Conservation (phyloP, 2,797 vertebrate genomes). For the Rousettus madagascariensis region DNA sequence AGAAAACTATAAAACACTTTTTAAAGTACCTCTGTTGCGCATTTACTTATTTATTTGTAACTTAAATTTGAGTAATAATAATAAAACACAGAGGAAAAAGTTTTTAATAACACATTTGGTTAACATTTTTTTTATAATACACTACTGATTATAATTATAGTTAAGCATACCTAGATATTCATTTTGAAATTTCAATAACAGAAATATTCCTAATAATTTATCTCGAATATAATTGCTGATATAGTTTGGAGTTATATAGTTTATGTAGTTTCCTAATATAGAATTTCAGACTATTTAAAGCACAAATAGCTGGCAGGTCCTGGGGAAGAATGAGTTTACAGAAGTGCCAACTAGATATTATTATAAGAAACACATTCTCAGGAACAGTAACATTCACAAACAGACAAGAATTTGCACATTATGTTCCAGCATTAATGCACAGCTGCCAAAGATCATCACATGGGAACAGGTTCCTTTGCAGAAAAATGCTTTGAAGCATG, state of each 20-base stretch:
- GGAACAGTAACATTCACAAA: not conserved
- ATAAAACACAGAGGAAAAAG: not conserved
- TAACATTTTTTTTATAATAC: not conserved
- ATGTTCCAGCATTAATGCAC: not conserved
- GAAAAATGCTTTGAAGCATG: constrained; percentile 31
- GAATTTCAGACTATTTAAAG: constrained; percentile 31
- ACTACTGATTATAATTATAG: not conserved
- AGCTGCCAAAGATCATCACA: constrained; percentile 23
- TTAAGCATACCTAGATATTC: not conserved
- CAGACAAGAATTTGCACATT: not conserved
- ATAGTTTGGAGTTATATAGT: not conserved
- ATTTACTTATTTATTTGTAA: not conserved
- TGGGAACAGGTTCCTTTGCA: not conserved
- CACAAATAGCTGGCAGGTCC: not conserved
- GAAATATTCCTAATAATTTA: not conserved
- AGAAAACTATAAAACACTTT: not conserved
- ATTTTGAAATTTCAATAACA: constrained; percentile 4
- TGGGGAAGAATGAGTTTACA: not conserved
- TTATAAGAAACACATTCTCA: constrained; percentile 4
- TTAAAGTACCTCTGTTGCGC: not conserved
- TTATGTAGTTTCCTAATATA: constrained; percentile 1
- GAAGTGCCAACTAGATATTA: constrained; percentile 14
- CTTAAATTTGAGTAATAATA: constrained; percentile 32
- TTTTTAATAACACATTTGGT: not conserved
- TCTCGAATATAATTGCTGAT: not conserved